phyloP scores from a whole-genome alignment of 2,113 vertebrate genomes.

The Percopsis transmontana region DNA sequence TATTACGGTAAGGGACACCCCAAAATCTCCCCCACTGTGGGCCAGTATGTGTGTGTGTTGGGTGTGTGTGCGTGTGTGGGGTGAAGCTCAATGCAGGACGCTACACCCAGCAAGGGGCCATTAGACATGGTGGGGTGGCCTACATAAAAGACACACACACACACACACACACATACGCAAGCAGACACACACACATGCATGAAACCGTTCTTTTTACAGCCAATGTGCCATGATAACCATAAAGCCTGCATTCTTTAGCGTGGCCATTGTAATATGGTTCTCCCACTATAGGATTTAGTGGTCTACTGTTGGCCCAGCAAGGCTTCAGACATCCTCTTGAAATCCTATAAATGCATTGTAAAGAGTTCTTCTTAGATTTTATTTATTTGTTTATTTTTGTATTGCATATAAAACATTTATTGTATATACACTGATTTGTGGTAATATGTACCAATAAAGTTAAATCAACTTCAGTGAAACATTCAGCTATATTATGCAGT shows the following conservation, averaged over 20 bases:
- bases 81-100: conserved; percentile 78
- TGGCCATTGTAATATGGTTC: conserved; percentile 67
- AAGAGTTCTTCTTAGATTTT: background rate
- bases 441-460: too few relatives aligned
- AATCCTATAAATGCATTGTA: background rate
- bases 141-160: conserved; percentile 75
- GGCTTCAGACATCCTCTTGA: conserved; percentile 17
- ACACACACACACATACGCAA: background rate
- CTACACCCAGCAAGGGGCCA: conserved; percentile 80
- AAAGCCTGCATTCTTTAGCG: conserved; percentile 67
- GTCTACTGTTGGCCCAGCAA: conserved; percentile 39
- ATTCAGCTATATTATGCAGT: too few relatives aligned
- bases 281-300: conserved; percentile 56
- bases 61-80: conserved; percentile 71
- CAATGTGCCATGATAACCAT: conserved; percentile 76
- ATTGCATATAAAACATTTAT: too few relatives aligned
- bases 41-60: conserved; percentile 59
- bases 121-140: conserved; percentile 85
- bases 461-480: too few relatives aligned
- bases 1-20: conserved; percentile 76
- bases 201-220: conserved; percentile 61
- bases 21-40: conserved; percentile 72
- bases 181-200: conserved; percentile 47
- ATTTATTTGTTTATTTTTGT: background rate
- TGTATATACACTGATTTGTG: too few relatives aligned